A percentile compares a stretch with the other conserved stretches of the same genome.
These are phyloP conservation scores for Xiphophorus maculatus DNA, from an alignment of 2,113 vertebrate species.

Conservation along the genomic window DNA sequence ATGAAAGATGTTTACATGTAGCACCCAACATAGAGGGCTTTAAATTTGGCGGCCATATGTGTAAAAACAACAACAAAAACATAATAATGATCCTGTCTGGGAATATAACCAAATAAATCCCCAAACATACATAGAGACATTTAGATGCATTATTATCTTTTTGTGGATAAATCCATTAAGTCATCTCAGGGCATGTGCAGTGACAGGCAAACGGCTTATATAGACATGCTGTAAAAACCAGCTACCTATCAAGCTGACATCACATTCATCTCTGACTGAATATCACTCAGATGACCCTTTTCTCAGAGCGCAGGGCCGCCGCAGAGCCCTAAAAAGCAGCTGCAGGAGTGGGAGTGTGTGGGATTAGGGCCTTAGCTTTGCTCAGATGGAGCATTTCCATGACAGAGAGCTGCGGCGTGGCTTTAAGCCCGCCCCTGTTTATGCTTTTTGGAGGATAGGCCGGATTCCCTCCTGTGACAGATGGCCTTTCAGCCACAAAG, in stretches of 20 bases:
- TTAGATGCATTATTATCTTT: slow-evolving; percentile 46
- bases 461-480: slow-evolving; percentile 79
- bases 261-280: slow-evolving; percentile 59
- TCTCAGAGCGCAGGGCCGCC: slow-evolving; percentile 51
- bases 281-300: slow-evolving; percentile 61
- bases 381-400: slow-evolving; percentile 82
- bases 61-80: neutral
- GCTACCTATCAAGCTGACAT: slow-evolving; percentile 43
- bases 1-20: neutral
- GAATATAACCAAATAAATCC: slow-evolving; percentile 16
- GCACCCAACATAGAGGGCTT: neutral
- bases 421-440: slow-evolving; percentile 81
- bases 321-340: slow-evolving; percentile 75
- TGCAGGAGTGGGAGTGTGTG: slow-evolving; percentile 71
- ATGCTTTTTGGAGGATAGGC: slow-evolving; percentile 79
- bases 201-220: slow-evolving; percentile 49
- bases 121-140: slow-evolving; percentile 27
- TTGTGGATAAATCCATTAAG: slow-evolving; percentile 39
- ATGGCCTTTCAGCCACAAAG: slow-evolving; percentile 81
- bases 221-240: slow-evolving; percentile 49
- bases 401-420: slow-evolving; percentile 76
- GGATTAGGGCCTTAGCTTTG: slow-evolving; percentile 74
- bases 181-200: slow-evolving; percentile 28
- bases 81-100: slow-evolving; percentile 5
- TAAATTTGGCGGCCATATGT: slow-evolving; percentile 10